Percentiles rank a stretch among this genome's conserved stretches.
These are phyloP conservation scores for Albula glossodonta DNA, from an alignment of 2,113 vertebrate species.

Conservation along the genomic window DNA sequence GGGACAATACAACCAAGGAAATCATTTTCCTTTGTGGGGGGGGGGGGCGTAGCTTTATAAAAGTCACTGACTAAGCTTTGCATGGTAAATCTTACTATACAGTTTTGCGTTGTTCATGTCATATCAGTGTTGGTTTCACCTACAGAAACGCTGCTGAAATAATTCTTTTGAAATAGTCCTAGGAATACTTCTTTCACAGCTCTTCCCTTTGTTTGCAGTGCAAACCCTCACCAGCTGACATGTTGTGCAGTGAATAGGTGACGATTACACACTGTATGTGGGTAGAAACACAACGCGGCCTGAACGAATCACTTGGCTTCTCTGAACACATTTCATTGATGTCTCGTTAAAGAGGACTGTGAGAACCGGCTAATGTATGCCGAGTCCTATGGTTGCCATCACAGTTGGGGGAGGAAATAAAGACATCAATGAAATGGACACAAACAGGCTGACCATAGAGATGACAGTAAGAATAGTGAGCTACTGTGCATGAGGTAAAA, in stretches of 20 bases:
- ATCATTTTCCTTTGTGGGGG: no score
- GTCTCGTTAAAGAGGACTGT: not conserved
- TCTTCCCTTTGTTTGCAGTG: not conserved
- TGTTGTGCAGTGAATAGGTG: not conserved
- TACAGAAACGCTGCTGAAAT: not conserved
- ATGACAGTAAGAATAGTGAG: not conserved
- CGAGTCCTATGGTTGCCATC: not conserved
- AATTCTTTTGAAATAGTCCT: not conserved
- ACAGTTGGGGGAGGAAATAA: not conserved
- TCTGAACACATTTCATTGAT: not conserved
- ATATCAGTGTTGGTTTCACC: not conserved
- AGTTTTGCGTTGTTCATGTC: not conserved
- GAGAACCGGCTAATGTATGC: no score
- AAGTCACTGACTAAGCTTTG: not conserved
- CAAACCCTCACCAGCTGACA: not conserved
- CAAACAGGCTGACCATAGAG: not conserved
- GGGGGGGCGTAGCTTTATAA: not conserved
- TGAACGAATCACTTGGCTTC: not conserved
- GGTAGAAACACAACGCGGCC: not conserved
- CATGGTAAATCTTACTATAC: not conserved
- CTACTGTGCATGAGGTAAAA: not conserved
- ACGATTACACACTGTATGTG: not conserved
- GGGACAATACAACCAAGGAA: no score
- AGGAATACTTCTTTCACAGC: not conserved
- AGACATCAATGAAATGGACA: not conserved